Conservation (phyloP, 2,797 vertebrate species). For the Anas flavirostris region DNA sequence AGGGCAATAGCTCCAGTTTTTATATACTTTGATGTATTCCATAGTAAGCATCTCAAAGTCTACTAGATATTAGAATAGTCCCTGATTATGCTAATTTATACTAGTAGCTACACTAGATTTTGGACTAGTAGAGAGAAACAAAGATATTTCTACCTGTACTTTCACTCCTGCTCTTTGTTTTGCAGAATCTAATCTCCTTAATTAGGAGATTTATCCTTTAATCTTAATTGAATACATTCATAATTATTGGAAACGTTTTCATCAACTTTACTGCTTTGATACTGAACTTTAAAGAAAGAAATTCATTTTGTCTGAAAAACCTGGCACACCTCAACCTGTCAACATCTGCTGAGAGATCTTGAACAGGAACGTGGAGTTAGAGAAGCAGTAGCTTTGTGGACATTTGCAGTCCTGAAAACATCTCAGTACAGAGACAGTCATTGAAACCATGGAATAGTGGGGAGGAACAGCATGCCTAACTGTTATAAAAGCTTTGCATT, state of each 20-base stretch:
- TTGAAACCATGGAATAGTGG: background rate
- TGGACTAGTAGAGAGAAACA: background rate
- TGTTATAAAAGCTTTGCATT: background rate
- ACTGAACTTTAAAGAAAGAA: background rate
- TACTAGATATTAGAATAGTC: background rate
- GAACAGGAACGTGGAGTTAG: background rate
- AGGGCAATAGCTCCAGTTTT: background rate
- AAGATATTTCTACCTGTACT: background rate
- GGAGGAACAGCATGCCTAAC: background rate
- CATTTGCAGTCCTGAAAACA: background rate
- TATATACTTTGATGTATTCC: background rate
- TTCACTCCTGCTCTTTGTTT: background rate
- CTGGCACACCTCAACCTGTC: background rate
- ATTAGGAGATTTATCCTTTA: background rate
- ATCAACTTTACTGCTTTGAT: background rate
- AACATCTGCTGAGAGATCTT: background rate
- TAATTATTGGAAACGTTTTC: background rate
- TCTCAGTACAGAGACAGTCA: background rate
- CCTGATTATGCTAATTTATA: constrained; percentile 9
- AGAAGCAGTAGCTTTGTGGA: background rate
- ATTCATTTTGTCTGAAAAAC: background rate
- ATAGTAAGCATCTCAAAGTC: background rate
- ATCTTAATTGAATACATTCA: background rate
- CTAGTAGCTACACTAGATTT: background rate
- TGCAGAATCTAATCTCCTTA: background rate